Percentiles rank a stretch among this genome's conserved stretches.
Evolutionary conservation across 2,888 invertebrate genomes (phyloP).

Genomic region (Scotopteryx bipunctaria): DNA sequence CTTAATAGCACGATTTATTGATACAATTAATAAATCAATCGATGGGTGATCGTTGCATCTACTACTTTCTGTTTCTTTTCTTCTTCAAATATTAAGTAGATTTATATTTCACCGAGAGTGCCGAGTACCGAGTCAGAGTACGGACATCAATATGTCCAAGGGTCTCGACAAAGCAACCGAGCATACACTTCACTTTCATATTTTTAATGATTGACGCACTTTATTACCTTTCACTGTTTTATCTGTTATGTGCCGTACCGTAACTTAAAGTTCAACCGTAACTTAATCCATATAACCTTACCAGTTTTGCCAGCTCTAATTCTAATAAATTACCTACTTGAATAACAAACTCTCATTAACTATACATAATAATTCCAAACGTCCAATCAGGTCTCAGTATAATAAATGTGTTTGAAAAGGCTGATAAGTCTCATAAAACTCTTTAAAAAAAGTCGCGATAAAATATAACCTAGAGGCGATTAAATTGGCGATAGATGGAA

Average conservation of each 20-base stretch:
- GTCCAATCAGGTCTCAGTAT: slow-evolving; percentile 12
- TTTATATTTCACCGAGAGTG: not conserved
- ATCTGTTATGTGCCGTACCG: slow-evolving; percentile 14
- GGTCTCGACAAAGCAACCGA: slow-evolving; percentile 10
- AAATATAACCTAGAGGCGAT: too few species aligned
- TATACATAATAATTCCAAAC: slow-evolving; percentile 16
- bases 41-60: not conserved
- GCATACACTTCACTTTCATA: slow-evolving; percentile 17
- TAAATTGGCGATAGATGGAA: slow-evolving; percentile 23
- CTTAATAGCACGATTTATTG: not conserved
- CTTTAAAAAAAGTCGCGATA: slow-evolving; percentile 20
- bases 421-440: slow-evolving; percentile 7
- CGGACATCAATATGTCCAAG: slow-evolving; percentile 10
- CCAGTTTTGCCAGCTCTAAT: slow-evolving; percentile 18
- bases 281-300: slow-evolving; percentile 16
- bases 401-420: slow-evolving; percentile 15
- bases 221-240: slow-evolving; percentile 26
- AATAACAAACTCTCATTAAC: slow-evolving; percentile 19
- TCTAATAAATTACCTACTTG: slow-evolving; percentile 27
- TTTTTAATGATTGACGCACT: slow-evolving; percentile 24
- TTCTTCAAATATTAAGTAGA: not conserved
- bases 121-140: not conserved
- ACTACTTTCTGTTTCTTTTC: not conserved
- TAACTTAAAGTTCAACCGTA: slow-evolving; percentile 18
- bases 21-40: not conserved